Evolutionary conservation across 2,113 vertebrate species (phyloP), one percentile per base, ranked within the genome.

Genomic region (Zosterops hypoxanthus): DNA sequence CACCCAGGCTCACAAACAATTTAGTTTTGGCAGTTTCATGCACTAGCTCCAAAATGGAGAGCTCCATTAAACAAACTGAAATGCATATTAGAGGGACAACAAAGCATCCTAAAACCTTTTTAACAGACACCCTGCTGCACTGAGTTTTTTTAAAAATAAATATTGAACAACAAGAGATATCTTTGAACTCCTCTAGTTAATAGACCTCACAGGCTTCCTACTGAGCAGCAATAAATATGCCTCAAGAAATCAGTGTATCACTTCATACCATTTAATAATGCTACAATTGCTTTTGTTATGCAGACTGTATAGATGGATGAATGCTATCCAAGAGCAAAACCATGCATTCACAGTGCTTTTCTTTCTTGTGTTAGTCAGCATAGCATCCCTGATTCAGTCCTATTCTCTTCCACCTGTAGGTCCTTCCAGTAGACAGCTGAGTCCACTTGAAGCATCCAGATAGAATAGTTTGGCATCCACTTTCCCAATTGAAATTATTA

Each of bases 161-260:
- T 86, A 92, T 25, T 78, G 47, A 94, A 93, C 26, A 83, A 95
- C 72, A 88, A 53, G 64, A 56, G 59, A 34, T 65, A 92, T 80
- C 97, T 97, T 97, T 92, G 86, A 96, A 97, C 76, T 93, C 82
- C 61, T 90, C 78, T 57, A 87, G 41, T 92, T 92, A 97, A 92
- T n/a, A 95, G 91, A 88, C 78, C 94, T 94, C 89, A 92, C 46
- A 95, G 90, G 44, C 80, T 81, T 79, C 97, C 95, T 72, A 78
- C 56, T 24, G 91, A 34, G 91, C 3, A 2, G 49, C 90, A 96
- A 95, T 49, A 97, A 94, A 93, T 71, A 94, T 86, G 78, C 86
- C 86, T 94, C 56, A 82, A 91, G 86, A 96, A 93, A 93, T 69
- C 75, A 72, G 46, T 68, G 64, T 80, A 94, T 97, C 92, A 93